Evolutionary conservation across 2,888 invertebrate species (phyloP).

Genomic region (Anticlea derivata): DNA sequence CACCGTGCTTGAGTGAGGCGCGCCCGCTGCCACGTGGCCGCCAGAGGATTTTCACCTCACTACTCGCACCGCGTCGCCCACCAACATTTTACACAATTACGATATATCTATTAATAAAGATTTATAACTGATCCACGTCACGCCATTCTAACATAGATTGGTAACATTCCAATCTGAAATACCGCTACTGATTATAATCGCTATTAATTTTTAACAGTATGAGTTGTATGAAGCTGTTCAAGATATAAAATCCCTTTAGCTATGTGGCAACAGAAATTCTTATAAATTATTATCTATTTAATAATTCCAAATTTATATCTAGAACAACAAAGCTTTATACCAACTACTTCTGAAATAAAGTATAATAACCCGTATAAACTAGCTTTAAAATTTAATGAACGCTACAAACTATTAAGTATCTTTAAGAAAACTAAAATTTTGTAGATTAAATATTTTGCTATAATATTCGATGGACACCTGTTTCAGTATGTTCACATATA

Average conservation of each 20-base stretch:
- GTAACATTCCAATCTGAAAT: constrained; percentile 37
- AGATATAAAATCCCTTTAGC: background rate
- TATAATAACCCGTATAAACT: too few relatives aligned
- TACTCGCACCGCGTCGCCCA: constrained; percentile 30
- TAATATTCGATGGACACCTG: too few relatives aligned
- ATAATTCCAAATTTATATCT: too few relatives aligned
- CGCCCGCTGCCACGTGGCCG: constrained; percentile 64
- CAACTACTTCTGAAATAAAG: too few relatives aligned
- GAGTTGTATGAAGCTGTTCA: constrained; percentile 5
- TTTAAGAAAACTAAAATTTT: too few relatives aligned
- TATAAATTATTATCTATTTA: too few relatives aligned
- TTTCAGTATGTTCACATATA: too few relatives aligned
- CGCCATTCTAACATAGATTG: constrained; percentile 38
- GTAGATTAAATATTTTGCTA: too few relatives aligned
- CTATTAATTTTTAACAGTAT: constrained; percentile 15
- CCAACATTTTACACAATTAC: constrained; percentile 35
- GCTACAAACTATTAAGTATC: too few relatives aligned
- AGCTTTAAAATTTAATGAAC: too few relatives aligned
- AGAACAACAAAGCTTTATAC: too few relatives aligned
- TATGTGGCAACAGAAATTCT: too few relatives aligned
- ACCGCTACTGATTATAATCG: constrained; percentile 32
- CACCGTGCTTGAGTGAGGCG: constrained; percentile 64
- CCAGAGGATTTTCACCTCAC: constrained; percentile 42
- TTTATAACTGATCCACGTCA: constrained; percentile 38
- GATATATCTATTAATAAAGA: constrained; percentile 38